Evolutionary conservation across 2,888 invertebrate genomes (phyloP).

Genomic region (Agrilus biguttatus): DNA sequence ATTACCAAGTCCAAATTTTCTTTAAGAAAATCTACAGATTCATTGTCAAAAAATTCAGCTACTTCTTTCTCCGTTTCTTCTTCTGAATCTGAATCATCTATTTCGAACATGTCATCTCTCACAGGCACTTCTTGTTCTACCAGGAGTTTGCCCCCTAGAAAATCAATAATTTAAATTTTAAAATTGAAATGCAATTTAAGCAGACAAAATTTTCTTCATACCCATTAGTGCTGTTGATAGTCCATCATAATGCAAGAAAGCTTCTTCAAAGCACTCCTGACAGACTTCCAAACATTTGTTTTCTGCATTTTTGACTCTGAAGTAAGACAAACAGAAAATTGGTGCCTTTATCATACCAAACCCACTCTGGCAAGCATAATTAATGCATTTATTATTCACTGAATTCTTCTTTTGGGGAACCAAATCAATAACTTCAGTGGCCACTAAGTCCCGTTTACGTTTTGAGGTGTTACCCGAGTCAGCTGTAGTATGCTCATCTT

Average conservation of each 20-base stretch:
- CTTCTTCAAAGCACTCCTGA: slow-evolving; percentile 24
- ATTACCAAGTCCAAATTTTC: slow-evolving; percentile 32
- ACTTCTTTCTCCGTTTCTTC: slow-evolving; percentile 16
- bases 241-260: slow-evolving; percentile 25
- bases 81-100: slow-evolving; percentile 29
- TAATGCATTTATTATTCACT: slow-evolving; percentile 35
- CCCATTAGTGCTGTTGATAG: slow-evolving; percentile 15
- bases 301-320: slow-evolving; percentile 25
- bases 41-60: slow-evolving; percentile 16
- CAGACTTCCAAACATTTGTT: slow-evolving; percentile 29
- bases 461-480: neutral
- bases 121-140: slow-evolving; percentile 23
- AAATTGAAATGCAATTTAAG: slow-evolving; percentile 9
- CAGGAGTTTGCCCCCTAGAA: slow-evolving; percentile 12
- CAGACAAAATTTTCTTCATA: slow-evolving; percentile 9
- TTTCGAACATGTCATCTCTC: slow-evolving; percentile 28
- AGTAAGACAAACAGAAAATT: slow-evolving; percentile 29
- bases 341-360: slow-evolving; percentile 32
- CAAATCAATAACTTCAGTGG: slow-evolving; percentile 22
- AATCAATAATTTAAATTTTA: slow-evolving; percentile 5
- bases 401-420: slow-evolving; percentile 16
- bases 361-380: slow-evolving; percentile 37
- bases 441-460: slow-evolving; percentile 2
- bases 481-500: slow-evolving; percentile 3
- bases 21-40: slow-evolving; percentile 28